Percentiles rank a stretch among this genome's conserved stretches.
Conservation (phyloP, 2,888 invertebrate genomes). For the Cryptocheilus praepositus region DNA sequence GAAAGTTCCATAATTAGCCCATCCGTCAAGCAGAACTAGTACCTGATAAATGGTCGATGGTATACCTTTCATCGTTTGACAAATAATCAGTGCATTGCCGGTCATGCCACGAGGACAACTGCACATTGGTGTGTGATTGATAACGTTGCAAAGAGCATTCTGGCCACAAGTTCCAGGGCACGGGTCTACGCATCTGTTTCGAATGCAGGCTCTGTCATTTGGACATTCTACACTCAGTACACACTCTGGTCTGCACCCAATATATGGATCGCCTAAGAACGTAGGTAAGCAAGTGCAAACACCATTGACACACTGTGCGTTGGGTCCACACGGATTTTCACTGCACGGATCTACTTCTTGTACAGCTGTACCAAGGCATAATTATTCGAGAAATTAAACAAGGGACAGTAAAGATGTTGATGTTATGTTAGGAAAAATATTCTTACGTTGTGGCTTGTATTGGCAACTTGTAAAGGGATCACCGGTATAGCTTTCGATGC, state of each 20-base stretch:
- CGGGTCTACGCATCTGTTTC: conserved; percentile 79
- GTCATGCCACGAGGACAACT: conserved; percentile 80
- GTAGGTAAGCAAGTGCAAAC: conserved; percentile 69
- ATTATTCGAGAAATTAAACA: conserved; percentile 4
- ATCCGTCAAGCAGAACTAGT: too few species aligned
- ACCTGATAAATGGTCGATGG: not conserved
- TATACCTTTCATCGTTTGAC: conserved; percentile 78
- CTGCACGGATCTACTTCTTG: conserved; percentile 79
- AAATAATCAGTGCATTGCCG: conserved; percentile 83
- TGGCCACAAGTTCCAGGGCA: conserved; percentile 80
- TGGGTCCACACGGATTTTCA: conserved; percentile 86
- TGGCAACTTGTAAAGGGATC: conserved; percentile 85
- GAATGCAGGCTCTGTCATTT: conserved; percentile 78
- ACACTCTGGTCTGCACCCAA: conserved; percentile 79
- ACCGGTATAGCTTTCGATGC: conserved; percentile 81
- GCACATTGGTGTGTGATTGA: conserved; percentile 79
- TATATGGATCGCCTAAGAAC: conserved; percentile 70
- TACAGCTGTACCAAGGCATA: conserved; percentile 3
- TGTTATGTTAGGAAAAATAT: conserved; percentile 38
- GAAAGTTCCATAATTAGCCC: too few species aligned
- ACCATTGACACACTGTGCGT: conserved; percentile 72
- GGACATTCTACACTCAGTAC: conserved; percentile 80
- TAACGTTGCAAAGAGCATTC: conserved; percentile 78
- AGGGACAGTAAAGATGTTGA: conserved; percentile 43
- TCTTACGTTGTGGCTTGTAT: conserved; percentile 74